These are phyloP conservation scores for Puma concolor DNA, from an alignment of 2,113 vertebrate species.

Conservation along the genomic window DNA sequence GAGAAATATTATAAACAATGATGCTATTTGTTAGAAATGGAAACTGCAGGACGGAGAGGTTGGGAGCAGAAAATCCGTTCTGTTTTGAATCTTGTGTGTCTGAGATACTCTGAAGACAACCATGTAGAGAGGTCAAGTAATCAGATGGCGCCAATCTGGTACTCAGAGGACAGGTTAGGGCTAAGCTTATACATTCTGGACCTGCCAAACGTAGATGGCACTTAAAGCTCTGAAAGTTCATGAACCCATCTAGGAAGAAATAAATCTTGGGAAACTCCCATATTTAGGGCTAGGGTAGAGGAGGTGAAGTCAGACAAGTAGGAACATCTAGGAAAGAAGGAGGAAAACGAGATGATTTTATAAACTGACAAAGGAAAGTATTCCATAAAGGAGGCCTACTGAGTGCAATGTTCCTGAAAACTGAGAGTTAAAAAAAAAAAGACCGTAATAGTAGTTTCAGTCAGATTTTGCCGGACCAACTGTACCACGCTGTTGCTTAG, in stretches of 20 bases:
- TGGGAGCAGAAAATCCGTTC: neutral
- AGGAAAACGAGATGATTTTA: neutral
- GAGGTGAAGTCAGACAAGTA: neutral
- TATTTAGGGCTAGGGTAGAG: neutral
- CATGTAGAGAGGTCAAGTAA: neutral
- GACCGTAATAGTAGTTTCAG: neutral
- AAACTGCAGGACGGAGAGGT: neutral
- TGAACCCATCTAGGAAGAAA: neutral
- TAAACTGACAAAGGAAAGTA: neutral
- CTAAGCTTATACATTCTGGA: fast-evolving
- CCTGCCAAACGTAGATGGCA: neutral
- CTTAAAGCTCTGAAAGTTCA: neutral
- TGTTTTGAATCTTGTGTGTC: neutral
- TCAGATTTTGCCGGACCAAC: neutral
- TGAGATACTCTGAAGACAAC: neutral
- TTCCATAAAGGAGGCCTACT: neutral
- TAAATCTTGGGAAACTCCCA: neutral
- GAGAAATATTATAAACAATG: neutral
- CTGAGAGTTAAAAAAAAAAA: neutral
- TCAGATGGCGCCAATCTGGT: neutral
- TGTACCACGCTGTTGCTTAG: neutral
- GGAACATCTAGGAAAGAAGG: neutral
- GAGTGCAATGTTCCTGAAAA: neutral
- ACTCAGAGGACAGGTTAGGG: neutral
- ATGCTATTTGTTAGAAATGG: neutral